phyloP scores from a whole-genome alignment of 2,797 vertebrate genomes.

The Oreochromis mossambicus region DNA sequence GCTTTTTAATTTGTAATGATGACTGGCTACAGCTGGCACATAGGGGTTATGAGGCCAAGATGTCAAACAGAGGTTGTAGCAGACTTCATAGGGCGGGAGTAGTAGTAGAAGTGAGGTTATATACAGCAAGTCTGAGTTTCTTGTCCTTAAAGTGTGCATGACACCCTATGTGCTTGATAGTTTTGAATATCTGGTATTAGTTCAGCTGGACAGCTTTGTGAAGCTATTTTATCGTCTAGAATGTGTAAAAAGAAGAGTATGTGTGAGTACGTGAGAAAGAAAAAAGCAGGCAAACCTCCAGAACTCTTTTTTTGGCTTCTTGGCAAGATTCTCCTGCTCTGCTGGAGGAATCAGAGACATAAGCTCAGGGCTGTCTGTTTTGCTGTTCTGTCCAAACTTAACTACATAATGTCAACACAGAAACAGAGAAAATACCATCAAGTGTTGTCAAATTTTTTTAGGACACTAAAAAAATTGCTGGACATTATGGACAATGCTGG shows the following conservation, averaged over 20 bases:
- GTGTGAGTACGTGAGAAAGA: background rate
- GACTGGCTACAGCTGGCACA: background rate
- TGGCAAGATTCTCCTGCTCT: background rate
- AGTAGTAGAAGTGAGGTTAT: background rate
- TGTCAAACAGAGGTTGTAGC: background rate
- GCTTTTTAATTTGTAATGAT: background rate
- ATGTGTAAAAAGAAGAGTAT: background rate
- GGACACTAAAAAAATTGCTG: no score
- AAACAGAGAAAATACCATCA: background rate
- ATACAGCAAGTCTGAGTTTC: background rate
- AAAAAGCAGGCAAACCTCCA: background rate
- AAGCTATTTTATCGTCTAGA: background rate
- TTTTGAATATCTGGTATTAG: background rate
- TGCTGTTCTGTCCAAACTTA: background rate
- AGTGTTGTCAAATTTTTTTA: background rate
- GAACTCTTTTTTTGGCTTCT: background rate
- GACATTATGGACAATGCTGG: no score
- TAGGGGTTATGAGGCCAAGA: background rate
- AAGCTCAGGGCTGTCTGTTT: background rate
- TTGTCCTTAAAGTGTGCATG: background rate
- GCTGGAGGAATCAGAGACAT: background rate
- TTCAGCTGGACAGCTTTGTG: background rate
- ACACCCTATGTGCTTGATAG: background rate
- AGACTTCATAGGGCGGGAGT: background rate
- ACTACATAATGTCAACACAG: background rate